Evolutionary conservation across 2,797 vertebrate species (phyloP), one percentile per base, ranked within the genome.

Genomic region (Natrix natrix): DNA sequence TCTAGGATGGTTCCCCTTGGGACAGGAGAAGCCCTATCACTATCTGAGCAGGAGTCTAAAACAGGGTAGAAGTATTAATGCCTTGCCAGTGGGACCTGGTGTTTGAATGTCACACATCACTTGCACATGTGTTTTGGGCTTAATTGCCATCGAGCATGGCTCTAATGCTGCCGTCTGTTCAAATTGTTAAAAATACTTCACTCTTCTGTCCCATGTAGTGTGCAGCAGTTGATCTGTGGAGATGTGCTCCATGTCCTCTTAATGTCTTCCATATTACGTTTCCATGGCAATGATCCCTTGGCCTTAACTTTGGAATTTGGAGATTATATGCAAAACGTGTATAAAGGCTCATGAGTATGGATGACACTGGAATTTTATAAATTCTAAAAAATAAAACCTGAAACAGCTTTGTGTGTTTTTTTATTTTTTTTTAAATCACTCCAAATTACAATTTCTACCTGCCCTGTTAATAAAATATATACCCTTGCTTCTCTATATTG

Each of bases 311-410:
- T 97, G 98, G 98, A 98, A 98, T 98, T 96, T 97, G 98, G 98
- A 98, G 98, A 98, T 98, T 98, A 99, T 99, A 97, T 98, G 98
- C 98, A 98, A 97, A 93, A 97, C 96, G 90, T 97, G 96, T 98
- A 97, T 98, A 98, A 98, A 98, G 97, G 98, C 96, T 97, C 97
- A 94, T 96, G 98, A 98, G 95, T 97, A 98, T 97, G 98, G 99
- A 98, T 98, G 98, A 99, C 98, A 98, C 98, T 99, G 99, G 99
- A 99, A 98, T 99, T 98, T 98, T 98, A 99, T 97, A 98, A 97
- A 97, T 97, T 98, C 97, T 97, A 95, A 97, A 98, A 91, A 97
- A 98, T 98, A 98, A 97, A 98, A 96, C 95, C 97, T 96, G 74
- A 96, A 97, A 97, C 94, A 95, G 95, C 95, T 95, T 57, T 26